These are phyloP conservation scores for Phaenicophaeus curvirostris DNA, from an alignment of 2,797 vertebrate genomes.

Conservation along the genomic window DNA sequence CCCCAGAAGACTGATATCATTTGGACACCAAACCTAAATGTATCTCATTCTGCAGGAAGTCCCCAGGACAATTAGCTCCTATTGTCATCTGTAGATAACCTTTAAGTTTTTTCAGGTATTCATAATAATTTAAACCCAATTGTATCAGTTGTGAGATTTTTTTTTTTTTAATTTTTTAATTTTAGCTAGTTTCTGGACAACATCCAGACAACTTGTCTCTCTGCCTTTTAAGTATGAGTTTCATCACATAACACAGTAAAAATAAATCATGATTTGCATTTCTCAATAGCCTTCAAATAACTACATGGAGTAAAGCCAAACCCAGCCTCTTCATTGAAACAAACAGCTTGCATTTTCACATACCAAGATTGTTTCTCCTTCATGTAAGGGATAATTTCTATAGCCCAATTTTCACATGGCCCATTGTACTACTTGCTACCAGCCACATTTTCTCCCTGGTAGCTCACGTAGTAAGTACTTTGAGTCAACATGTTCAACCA, in stretches of 20 bases:
- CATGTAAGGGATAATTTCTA: background rate
- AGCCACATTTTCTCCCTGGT: slow-evolving; percentile 5
- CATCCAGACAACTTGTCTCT: slow-evolving; percentile 16
- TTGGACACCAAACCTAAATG: background rate
- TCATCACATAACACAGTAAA: slow-evolving; percentile 45
- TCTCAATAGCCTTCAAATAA: slow-evolving; percentile 56
- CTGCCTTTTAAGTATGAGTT: background rate
- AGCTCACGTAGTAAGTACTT: slow-evolving; percentile 49
- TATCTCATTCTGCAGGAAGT: background rate
- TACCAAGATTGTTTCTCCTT: background rate
- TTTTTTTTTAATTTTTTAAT: background rate
- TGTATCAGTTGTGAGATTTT: background rate
- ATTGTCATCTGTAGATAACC: background rate
- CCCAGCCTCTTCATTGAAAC: slow-evolving; percentile 12
- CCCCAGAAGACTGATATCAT: background rate
- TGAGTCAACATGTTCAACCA: slow-evolving; percentile 67
- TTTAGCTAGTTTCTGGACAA: background rate
- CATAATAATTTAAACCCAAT: background rate
- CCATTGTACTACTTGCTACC: background rate
- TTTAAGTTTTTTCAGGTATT: background rate
- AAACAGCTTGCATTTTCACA: slow-evolving; percentile 28
- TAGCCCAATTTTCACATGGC: background rate
- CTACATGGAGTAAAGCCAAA: slow-evolving; percentile 47
- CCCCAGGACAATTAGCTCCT: background rate
- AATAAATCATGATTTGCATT: slow-evolving; percentile 61